Conservation (phyloP, 2,888 invertebrate genomes). For the Napeogenes inachia region DNA sequence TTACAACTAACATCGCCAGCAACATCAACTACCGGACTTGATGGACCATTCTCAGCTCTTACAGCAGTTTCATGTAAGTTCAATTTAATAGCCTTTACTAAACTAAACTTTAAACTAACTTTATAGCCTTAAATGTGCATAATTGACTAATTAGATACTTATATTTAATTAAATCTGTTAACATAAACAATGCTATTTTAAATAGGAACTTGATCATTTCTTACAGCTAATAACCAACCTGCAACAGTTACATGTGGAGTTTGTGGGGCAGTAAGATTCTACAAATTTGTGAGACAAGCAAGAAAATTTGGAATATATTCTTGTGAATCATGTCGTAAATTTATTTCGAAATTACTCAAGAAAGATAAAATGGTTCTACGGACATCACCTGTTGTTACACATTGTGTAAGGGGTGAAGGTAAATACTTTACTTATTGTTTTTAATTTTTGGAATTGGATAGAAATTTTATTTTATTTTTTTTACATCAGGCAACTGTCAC, state of each 20-base stretch:
- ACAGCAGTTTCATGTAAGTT: slow-evolving; percentile 64
- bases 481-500: slow-evolving; percentile 80
- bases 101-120: no score
- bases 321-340: slow-evolving; percentile 91
- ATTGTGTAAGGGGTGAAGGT: slow-evolving; percentile 84
- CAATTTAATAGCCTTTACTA: no score
- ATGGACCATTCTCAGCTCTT: slow-evolving; percentile 82
- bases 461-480: slow-evolving; percentile 7
- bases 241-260: slow-evolving; percentile 86
- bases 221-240: slow-evolving; percentile 75
- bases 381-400: slow-evolving; percentile 74
- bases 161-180: neutral
- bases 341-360: slow-evolving; percentile 89
- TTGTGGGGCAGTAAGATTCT: slow-evolving; percentile 86
- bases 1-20: slow-evolving; percentile 77
- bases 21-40: slow-evolving; percentile 68
- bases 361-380: slow-evolving; percentile 77
- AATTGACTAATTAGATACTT: slow-evolving; percentile 2
- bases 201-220: slow-evolving; percentile 10
- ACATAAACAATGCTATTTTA: neutral
- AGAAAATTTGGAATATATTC: slow-evolving; percentile 90
- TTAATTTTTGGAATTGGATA: slow-evolving; percentile 2
- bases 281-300: slow-evolving; percentile 86
- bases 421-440: slow-evolving; percentile 10
- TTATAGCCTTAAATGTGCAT: no score